Conservation (phyloP, 2,113 vertebrate species). For the Enhydra lutris region DNA sequence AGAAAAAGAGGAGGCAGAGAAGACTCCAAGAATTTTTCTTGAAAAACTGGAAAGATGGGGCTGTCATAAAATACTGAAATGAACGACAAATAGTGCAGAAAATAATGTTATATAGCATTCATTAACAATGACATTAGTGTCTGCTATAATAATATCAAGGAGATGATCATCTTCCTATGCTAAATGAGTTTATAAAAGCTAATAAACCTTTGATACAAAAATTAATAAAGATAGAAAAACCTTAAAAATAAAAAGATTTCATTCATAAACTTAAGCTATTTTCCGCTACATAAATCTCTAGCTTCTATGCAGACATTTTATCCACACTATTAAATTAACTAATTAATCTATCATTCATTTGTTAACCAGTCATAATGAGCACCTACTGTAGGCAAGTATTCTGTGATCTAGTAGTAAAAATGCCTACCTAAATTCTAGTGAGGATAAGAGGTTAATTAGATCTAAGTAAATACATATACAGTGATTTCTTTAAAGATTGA, state of each 20-base stretch:
- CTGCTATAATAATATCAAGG: not conserved
- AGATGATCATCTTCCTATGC: not conserved
- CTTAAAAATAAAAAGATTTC: not conserved
- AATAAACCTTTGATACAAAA: not conserved
- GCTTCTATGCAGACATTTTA: not conserved
- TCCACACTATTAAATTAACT: not conserved
- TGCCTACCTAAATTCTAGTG: not conserved
- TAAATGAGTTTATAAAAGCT: not conserved
- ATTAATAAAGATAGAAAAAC: not conserved
- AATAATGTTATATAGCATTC: not conserved
- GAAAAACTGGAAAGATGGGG: not conserved
- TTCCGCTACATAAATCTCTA: not conserved
- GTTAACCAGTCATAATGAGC: not conserved
- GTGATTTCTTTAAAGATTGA: not conserved
- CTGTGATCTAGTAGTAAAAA: not conserved
- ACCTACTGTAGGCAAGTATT: not conserved
- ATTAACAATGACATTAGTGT: not conserved
- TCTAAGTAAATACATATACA: not conserved
- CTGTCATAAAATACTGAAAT: not conserved
- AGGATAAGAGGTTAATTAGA: not conserved
- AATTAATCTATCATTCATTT: not conserved
- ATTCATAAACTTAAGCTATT: not conserved
- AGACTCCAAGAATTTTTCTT: not conserved
- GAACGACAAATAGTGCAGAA: not conserved
- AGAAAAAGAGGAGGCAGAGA: not conserved